Conservation (phyloP, 1,140 invertebrate species). For the Atta cephalotes region DNA sequence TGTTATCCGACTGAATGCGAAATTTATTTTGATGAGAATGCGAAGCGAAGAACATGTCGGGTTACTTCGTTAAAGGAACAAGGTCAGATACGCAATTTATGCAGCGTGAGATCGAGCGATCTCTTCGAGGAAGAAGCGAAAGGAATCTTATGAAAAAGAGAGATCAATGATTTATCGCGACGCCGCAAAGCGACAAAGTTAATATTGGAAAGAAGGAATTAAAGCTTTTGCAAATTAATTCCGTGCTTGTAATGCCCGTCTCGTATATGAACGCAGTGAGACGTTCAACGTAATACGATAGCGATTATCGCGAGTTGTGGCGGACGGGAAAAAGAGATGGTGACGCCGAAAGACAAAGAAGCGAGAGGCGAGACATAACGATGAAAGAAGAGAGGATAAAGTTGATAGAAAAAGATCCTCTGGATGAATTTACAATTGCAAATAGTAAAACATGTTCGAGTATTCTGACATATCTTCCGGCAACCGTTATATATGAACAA, state of each 20-base stretch:
- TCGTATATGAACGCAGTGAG: constrained; percentile 28
- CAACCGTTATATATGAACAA: constrained; percentile 16
- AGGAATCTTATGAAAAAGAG: background rate
- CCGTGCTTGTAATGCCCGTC: constrained; percentile 24
- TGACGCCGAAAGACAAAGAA: constrained; percentile 2
- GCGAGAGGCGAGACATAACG: background rate
- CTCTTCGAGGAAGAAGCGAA: constrained; percentile 16
- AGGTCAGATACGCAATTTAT: constrained; percentile 62
- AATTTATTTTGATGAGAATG: constrained; percentile 20
- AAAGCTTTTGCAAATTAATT: constrained; percentile 7
- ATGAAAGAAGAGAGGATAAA: background rate
- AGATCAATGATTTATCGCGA: constrained; percentile 31
- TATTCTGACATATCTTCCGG: constrained; percentile 11
- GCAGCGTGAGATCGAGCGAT: constrained; percentile 21
- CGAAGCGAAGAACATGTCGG: background rate
- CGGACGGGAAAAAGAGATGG: background rate
- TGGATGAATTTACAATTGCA: constrained; percentile 68
- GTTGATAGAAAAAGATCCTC: constrained; percentile 9
- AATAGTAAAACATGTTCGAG: constrained; percentile 36
- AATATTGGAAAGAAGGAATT: too few relatives aligned
- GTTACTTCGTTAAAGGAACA: constrained; percentile 51
- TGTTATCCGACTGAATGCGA: constrained; percentile 18
- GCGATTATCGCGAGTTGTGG: constrained; percentile 60
- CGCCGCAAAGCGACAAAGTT: constrained; percentile 36
- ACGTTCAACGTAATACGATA: constrained; percentile 64